A percentile compares a stretch with the other conserved stretches of the same genome.
Conservation (phyloP, 2,888 invertebrate genomes). For the Melinaea marsaeus region DNA sequence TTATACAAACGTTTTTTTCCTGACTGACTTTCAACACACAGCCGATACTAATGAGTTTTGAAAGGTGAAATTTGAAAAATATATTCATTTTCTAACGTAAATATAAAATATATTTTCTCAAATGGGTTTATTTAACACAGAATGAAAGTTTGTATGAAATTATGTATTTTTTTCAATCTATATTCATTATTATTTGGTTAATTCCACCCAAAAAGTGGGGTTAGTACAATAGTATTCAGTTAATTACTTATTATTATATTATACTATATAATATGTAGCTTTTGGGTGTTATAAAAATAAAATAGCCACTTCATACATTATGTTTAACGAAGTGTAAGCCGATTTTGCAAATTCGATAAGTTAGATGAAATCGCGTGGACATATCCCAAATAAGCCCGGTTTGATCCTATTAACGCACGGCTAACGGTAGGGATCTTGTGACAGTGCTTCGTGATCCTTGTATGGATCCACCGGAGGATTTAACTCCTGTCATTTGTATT, state of each 20-base stretch:
- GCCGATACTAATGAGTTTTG: no score
- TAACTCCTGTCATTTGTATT: constrained; percentile 32
- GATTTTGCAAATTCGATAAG: constrained; percentile 75
- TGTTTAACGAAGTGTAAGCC: constrained; percentile 74
- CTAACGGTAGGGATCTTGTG: constrained; percentile 69
- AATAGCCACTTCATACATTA: constrained; percentile 39
- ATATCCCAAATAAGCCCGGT: constrained; percentile 70
- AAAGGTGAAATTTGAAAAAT: no score
- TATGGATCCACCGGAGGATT: constrained; percentile 45
- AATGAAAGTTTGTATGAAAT: no score
- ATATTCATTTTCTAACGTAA: no score
- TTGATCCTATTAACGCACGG: constrained; percentile 76
- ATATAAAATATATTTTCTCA: no score
- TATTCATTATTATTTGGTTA: no score
- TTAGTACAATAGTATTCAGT: no score
- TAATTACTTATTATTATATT: not conserved
- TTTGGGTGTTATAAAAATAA: constrained; percentile 26
- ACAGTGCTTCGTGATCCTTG: constrained; percentile 58
- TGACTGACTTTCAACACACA: no score
- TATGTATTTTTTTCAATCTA: no score
- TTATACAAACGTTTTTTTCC: no score
- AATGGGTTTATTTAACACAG: no score
- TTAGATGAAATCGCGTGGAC: constrained; percentile 74
- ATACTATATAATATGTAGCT: not conserved
- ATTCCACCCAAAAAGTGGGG: no score